These are phyloP conservation scores for Mastigias papua DNA, from an alignment of 30 jellyfish, hydroid and myxozoan species.

Conservation along the genomic window DNA sequence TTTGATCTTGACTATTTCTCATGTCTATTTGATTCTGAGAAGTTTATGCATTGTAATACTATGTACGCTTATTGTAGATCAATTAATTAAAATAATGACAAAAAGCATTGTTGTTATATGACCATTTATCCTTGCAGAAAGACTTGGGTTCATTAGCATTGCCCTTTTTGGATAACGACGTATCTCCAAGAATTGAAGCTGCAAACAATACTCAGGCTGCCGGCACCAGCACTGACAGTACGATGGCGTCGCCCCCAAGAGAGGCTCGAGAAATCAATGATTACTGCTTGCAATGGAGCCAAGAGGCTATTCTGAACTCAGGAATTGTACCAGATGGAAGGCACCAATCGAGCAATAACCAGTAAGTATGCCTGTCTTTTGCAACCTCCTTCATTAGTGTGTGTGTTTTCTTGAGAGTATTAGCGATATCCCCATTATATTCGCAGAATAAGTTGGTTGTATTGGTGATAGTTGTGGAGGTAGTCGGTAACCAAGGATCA, in stretches of 20 bases:
- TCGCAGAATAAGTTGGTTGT: background rate
- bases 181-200: conserved; percentile 19
- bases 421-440: background rate
- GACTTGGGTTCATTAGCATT: conserved; percentile 79
- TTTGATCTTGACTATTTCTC: too few species aligned
- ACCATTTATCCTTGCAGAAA: conserved; percentile 9
- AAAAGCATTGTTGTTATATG: too few species aligned
- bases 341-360: conserved; percentile 36
- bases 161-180: conserved; percentile 69
- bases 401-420: too few species aligned
- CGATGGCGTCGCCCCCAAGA: conserved; percentile 73
- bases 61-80: too few species aligned
- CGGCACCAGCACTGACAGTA: conserved; percentile 17
- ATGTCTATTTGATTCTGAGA: too few species aligned
- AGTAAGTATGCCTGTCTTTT: conserved; percentile 11
- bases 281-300: conserved; percentile 80
- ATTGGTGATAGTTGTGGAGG: background rate
- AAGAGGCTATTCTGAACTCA: conserved; percentile 54
- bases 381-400: too few species aligned
- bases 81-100: too few species aligned
- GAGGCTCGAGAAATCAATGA: conserved; percentile 67
- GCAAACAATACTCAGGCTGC: conserved; percentile 14
- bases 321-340: conserved; percentile 52
- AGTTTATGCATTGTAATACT: too few species aligned
- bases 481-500: background rate